Percentiles rank a stretch among this genome's conserved stretches.
These are phyloP conservation scores for Furnarius figulus DNA, from an alignment of 2,113 vertebrate species.

Conservation along the genomic window DNA sequence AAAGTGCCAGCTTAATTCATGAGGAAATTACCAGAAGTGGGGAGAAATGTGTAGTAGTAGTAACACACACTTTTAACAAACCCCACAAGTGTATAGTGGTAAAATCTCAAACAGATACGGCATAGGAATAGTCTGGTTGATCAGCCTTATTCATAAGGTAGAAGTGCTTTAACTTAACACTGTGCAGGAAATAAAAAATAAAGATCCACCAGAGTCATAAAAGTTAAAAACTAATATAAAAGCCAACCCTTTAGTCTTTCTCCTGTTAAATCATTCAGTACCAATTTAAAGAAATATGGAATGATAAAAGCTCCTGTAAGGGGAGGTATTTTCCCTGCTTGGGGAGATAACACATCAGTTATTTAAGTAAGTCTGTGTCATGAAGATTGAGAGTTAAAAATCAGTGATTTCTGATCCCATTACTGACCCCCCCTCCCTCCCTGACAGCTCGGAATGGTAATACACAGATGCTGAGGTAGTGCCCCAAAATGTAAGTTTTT, in stretches of 20 bases:
- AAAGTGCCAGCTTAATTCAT: not conserved
- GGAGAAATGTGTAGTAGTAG: not conserved
- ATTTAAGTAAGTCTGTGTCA: not conserved
- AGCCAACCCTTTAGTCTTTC: not conserved
- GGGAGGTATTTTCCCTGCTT: not conserved
- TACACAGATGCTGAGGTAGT: constrained; percentile 56
- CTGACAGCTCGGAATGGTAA: not conserved
- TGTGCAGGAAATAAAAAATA: not conserved
- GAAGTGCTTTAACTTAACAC: not conserved
- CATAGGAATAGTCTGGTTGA: not conserved
- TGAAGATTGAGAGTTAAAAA: not conserved
- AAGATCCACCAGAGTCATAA: not conserved
- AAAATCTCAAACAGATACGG: not conserved
- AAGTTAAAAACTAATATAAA: not conserved
- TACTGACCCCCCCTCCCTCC: not conserved
- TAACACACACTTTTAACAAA: not conserved
- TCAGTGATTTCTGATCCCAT: not conserved
- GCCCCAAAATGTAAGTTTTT: constrained; percentile 38
- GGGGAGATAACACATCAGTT: not conserved
- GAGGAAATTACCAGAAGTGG: not conserved
- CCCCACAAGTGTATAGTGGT: not conserved
- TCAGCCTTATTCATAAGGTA: not conserved
- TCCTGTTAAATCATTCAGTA: not conserved
- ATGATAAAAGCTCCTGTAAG: not conserved
- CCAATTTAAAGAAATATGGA: not conserved